These are phyloP conservation scores for Tachyglossus aculeatus DNA, from an alignment of 2,797 vertebrate species.

Conservation along the genomic window DNA sequence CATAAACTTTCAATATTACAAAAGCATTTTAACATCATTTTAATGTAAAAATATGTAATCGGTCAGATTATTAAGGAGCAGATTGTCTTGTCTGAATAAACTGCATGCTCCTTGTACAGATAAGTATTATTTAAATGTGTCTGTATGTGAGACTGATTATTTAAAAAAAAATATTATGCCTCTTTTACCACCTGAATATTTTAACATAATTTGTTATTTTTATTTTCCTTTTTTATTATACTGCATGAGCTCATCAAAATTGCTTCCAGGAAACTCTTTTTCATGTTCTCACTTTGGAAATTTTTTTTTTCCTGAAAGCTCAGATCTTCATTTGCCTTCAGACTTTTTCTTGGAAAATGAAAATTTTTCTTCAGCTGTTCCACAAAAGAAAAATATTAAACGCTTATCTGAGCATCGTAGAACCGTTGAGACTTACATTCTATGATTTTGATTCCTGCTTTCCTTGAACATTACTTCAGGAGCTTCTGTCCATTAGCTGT, in stretches of 20 bases:
- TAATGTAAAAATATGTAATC: conserved; percentile 1
- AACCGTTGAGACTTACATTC: too few species aligned
- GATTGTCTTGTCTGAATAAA: not conserved
- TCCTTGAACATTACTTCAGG: too few species aligned
- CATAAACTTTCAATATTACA: not conserved
- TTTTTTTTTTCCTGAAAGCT: too few species aligned
- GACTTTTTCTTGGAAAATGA: not conserved
- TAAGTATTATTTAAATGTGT: not conserved
- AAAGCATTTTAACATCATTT: not conserved
- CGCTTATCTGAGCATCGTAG: not conserved
- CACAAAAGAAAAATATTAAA: not conserved
- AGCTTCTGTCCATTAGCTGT: not conserved
- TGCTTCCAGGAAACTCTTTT: not conserved
- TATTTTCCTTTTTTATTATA: not conserved
- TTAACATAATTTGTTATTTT: not conserved
- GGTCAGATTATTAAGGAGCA: conserved; percentile 28
- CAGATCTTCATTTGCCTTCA: not conserved
- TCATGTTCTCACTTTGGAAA: too few species aligned
- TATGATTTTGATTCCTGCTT: too few species aligned
- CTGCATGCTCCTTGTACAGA: too few species aligned
- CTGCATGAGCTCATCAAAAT: not conserved
- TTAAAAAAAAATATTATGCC: not conserved
- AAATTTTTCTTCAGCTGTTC: not conserved
- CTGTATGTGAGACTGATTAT: not conserved
- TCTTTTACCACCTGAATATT: not conserved